phyloP scores from a whole-genome alignment of 1,140 invertebrate genomes.

The Trinorchestia longiramus region DNA sequence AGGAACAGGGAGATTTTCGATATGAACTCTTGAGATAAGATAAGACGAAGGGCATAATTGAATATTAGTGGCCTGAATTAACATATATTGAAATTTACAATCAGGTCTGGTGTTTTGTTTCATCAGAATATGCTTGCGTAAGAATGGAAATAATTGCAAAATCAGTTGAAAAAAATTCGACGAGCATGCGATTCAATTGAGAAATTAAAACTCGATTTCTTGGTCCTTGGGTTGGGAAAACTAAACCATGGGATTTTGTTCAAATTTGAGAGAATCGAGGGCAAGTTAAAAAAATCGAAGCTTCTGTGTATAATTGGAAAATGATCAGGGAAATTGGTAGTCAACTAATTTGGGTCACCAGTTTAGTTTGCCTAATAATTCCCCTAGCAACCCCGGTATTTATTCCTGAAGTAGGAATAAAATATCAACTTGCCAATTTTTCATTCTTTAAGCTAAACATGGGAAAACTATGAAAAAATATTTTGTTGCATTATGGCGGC shows the following conservation, averaged over 20 bases:
- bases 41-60: neutral
- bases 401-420: too few species aligned
- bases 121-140: neutral
- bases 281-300: neutral
- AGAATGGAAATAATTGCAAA: neutral
- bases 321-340: too few species aligned
- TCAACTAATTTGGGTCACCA: neutral
- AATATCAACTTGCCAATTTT: too few species aligned
- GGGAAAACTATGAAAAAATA: too few species aligned
- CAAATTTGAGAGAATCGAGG: neutral
- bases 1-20: neutral
- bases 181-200: neutral
- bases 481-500: too few species aligned
- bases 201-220: neutral
- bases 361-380: neutral
- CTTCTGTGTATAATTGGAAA: too few species aligned
- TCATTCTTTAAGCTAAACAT: too few species aligned
- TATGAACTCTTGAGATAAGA: neutral
- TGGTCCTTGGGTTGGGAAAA: neutral
- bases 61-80: neutral
- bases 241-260: neutral
- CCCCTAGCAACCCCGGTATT: too few species aligned
- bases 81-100: neutral
- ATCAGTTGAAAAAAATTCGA: neutral
- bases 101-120: neutral